A percentile compares a stretch with the other conserved stretches of the same genome.
These are phyloP conservation scores for Pomacea maculata DNA, from an alignment of 1,140 invertebrate genomes.

Conservation along the genomic window DNA sequence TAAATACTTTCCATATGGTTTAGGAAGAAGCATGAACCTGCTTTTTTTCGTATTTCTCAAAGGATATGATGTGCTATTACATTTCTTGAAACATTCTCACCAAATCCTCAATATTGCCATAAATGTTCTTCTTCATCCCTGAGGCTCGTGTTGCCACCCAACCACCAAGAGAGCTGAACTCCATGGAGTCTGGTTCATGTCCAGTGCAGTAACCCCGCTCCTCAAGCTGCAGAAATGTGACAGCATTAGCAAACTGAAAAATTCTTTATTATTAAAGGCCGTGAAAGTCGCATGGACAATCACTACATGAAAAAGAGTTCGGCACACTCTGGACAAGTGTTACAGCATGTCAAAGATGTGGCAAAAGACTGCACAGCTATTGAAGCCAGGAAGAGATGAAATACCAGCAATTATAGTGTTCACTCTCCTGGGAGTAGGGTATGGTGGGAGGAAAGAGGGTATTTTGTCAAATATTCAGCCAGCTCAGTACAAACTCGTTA, in stretches of 20 bases:
- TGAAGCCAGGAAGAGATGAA: too few relatives aligned
- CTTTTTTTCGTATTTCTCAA: background rate
- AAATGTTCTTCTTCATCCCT: constrained; percentile 99
- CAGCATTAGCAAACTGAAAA: background rate
- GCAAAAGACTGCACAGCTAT: too few relatives aligned
- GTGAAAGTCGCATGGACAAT: background rate
- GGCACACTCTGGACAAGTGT: too few relatives aligned
- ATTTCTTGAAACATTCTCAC: constrained; percentile 37
- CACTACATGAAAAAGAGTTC: too few relatives aligned
- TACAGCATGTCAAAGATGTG: too few relatives aligned
- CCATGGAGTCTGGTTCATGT: constrained; percentile 97
- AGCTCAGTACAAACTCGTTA: too few relatives aligned
- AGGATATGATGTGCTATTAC: background rate
- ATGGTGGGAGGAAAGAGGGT: too few relatives aligned
- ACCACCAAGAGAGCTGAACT: constrained; percentile 95
- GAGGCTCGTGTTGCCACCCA: constrained; percentile 98
- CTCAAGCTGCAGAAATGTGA: constrained; percentile 47
- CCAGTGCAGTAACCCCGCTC: constrained; percentile 68
- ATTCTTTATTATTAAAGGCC: background rate
- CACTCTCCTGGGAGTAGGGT: too few relatives aligned
- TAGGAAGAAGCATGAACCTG: background rate
- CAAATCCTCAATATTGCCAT: constrained; percentile 97
- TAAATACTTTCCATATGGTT: background rate
- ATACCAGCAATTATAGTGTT: too few relatives aligned
- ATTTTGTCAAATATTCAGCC: too few relatives aligned